Percentiles rank a stretch among this genome's conserved stretches.
Evolutionary conservation across 2,797 vertebrate species (phyloP).

Genomic region (Darevskia nairensis): DNA sequence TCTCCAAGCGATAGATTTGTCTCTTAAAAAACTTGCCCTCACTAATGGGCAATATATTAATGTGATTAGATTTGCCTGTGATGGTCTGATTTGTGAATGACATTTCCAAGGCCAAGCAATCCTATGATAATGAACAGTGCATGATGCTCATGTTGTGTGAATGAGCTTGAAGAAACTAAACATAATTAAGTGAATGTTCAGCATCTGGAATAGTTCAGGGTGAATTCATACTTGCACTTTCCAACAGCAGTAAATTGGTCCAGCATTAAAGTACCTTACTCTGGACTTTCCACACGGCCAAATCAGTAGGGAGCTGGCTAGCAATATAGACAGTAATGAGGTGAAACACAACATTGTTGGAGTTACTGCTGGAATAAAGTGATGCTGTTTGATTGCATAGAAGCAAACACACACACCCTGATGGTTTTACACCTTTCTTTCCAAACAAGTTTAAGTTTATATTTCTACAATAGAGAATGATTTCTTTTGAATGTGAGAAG

Average conservation of each 20-base stretch:
- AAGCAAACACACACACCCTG: background rate
- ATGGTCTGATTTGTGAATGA: background rate
- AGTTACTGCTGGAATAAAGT: background rate
- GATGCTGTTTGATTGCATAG: background rate
- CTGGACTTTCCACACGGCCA: background rate
- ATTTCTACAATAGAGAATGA: constrained; percentile 7
- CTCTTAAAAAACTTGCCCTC: background rate
- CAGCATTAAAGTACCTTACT: background rate
- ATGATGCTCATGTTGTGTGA: background rate
- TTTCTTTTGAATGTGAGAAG: background rate
- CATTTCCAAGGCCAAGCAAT: background rate
- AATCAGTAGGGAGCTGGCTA: background rate
- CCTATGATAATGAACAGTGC: background rate
- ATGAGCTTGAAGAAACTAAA: background rate
- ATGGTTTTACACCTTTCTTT: background rate
- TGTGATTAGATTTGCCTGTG: background rate
- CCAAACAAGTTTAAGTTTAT: background rate
- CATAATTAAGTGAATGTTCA: background rate
- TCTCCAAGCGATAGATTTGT: background rate
- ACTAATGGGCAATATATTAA: background rate
- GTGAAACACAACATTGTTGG: background rate
- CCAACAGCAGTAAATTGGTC: background rate
- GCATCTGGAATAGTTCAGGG: too few species aligned
- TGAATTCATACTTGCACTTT: background rate
- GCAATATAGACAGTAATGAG: background rate